Base-by-base conservation (phyloP, 2,113 vertebrate species). In the Gorsachius goisagi region DNA sequence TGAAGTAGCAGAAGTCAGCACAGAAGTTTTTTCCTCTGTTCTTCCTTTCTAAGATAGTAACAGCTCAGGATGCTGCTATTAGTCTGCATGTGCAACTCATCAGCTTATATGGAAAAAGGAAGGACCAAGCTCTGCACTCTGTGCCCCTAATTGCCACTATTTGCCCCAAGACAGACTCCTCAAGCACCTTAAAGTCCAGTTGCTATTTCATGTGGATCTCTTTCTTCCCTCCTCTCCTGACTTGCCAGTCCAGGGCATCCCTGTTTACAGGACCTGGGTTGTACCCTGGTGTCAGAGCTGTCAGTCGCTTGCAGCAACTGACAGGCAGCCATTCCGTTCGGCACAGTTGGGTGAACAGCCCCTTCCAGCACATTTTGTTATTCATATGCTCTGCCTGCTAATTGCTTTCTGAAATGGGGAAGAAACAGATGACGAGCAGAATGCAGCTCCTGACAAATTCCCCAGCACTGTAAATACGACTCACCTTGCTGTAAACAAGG, bases 401-500 rank as follows among this genome's bases (percentile, higher is more conserved):
- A 85, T 96, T 90, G 93, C 89, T 81, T 45, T 78, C n/a, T 86
- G 93, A 90, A 93, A 96, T 21, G 67, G 86, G 88, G 87, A 67
- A 85, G 93, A 75, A 96, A 76, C 82, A 95, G 94, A 72, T 92
- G 95, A 96, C 1, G 64, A 96, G 85, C 79, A 79, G 95, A 94
- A 96, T 75, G 95, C 95, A 77, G 94, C 84, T 95, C 91, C 91
- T 84, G 96, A 96, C 93, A 85, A 83, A 86, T 94, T 94, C 87
- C 90, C 60, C 62, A 26, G 93, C 88, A 39, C 93, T 95, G 96
- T 96, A 97, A 96, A 95, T 96, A 93, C 26, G 35, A 35, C 95
- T 97, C 95, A 97, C 96, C 94, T 96, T 64, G 94, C 95, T 96
- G 93, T 95, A 93, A 97, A 96, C 94, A 95, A 93, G 90, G 72